Base-by-base conservation (phyloP, 2,797 vertebrate genomes). In the Hippocampus kuda region DNA sequence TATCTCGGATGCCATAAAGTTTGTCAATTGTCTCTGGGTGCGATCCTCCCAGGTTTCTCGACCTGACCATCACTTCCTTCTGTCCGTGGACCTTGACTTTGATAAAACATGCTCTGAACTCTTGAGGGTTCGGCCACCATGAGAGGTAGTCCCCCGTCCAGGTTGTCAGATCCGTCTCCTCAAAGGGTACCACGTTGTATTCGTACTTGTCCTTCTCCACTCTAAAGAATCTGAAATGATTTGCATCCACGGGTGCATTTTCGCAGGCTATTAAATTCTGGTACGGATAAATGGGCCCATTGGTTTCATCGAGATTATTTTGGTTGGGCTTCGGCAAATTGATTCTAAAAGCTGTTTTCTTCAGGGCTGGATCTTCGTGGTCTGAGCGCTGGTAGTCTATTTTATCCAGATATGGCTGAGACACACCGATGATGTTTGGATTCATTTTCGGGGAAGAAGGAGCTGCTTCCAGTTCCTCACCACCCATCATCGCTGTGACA, bases 111-210 rank as follows among this genome's bases (percentile, higher is more conserved):
- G 97, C 96, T 54, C 97, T 90, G 81, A 99, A 99, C 81, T 97
- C 97, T 82, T 98, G 97, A 0, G 97, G 97, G 78, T 98, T 98
- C 49, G 97, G 97, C 96, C 97, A 99, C 97, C 96, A 99, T 3
- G 96, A 92, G 7, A 98, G 89, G 79, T 97, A 94, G 71, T 98
- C 93, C 0, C 94, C 91, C 0, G 91, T 95, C 96, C 97, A 98
- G 11, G 95, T 93, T 5, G 94, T 92, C 48, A 98, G 85, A 66
- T 93, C 93, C 1, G 90, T 94, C 78, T 99, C 96, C 64, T 92
- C 91, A 84, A 98, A 98, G 0, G 96, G 96, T 65, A 98, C 94
- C 65, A 98, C 94, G 0, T 99, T 96, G 83, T 94, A 99, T 77
- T 99, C 97, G 0, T 96, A 98, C 70, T 90, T 97, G 87, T 98